Conservation (phyloP, 1,140 invertebrate genomes). For the Macrobrachium rosenbergii region DNA sequence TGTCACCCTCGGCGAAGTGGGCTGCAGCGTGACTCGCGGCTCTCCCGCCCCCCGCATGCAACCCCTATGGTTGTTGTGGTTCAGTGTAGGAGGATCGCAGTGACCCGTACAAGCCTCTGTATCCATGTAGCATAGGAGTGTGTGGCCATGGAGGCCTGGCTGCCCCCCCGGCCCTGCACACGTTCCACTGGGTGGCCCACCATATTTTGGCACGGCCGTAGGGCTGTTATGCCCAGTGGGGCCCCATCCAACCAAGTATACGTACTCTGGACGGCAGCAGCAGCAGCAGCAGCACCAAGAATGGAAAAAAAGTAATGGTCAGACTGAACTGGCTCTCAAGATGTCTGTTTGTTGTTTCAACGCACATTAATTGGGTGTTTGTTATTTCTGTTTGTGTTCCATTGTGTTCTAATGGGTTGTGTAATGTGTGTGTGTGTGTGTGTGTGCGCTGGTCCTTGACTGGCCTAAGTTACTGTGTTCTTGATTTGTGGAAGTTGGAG, state of each 20-base stretch:
- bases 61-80: slow-evolving; percentile 26
- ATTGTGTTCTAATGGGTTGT: slow-evolving; percentile 63
- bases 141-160: slow-evolving; percentile 57
- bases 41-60: slow-evolving; percentile 46
- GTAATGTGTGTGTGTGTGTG: slow-evolving; percentile 52
- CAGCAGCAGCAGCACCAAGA: slow-evolving; percentile 57
- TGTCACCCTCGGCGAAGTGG: slow-evolving; percentile 58
- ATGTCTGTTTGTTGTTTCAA: slow-evolving; percentile 58
- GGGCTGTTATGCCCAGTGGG: slow-evolving; percentile 40
- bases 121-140: slow-evolving; percentile 63
- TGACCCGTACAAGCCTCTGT: slow-evolving; percentile 63
- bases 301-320: slow-evolving; percentile 53
- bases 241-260: slow-evolving; percentile 61
- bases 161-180: slow-evolving; percentile 56
- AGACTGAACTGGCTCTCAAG: slow-evolving; percentile 57
- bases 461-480: slow-evolving; percentile 60
- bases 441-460: slow-evolving; percentile 52
- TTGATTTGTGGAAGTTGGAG: slow-evolving; percentile 53
- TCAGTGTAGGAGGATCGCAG: slow-evolving; percentile 46
- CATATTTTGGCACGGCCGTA: slow-evolving; percentile 26
- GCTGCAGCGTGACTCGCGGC: slow-evolving; percentile 46
- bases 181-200: slow-evolving; percentile 53
- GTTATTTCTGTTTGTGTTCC: slow-evolving; percentile 58
- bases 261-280: slow-evolving; percentile 61
- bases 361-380: slow-evolving; percentile 62